Percentiles rank a stretch among this genome's conserved stretches.
Evolutionary conservation across 2,113 vertebrate species (phyloP).

Genomic region (Bos taurus): DNA sequence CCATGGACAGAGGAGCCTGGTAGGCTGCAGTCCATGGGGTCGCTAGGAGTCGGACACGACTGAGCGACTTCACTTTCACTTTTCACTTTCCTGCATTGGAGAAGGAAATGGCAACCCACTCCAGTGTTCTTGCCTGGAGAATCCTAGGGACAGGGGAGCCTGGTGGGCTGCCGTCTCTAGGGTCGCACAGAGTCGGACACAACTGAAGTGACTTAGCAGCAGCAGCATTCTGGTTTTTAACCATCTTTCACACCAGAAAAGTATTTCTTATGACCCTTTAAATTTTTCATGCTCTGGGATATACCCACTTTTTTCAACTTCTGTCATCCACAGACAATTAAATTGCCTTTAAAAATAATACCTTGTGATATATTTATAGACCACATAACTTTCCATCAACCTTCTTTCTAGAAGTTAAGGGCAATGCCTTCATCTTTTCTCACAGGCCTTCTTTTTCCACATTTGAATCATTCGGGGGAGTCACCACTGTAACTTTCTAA

Average conservation of each 20-base stretch:
- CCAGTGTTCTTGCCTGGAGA: too few species aligned
- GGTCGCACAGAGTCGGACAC: too few species aligned
- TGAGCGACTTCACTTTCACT: too few species aligned
- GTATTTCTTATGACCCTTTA: not conserved
- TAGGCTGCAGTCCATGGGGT: too few species aligned
- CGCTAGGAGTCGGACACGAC: too few species aligned
- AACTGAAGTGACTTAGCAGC: too few species aligned
- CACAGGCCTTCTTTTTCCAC: not conserved
- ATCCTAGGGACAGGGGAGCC: too few species aligned
- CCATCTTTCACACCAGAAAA: not conserved
- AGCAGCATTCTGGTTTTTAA: not conserved
- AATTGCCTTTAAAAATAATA: not conserved
- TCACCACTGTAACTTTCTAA: not conserved
- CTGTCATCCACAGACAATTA: not conserved
- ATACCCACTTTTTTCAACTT: slow-evolving; percentile 21
- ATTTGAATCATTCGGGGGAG: not conserved
- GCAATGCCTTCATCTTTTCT: not conserved
- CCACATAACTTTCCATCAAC: not conserved
- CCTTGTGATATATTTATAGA: not conserved
- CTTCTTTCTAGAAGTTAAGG: not conserved
- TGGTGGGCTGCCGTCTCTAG: too few species aligned
- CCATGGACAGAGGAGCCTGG: too few species aligned
- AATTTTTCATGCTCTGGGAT: not conserved
- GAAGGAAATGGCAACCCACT: too few species aligned
- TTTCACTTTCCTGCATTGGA: too few species aligned